Conservation (phyloP, 2,113 vertebrate species). For the Regulus satrapa region DNA sequence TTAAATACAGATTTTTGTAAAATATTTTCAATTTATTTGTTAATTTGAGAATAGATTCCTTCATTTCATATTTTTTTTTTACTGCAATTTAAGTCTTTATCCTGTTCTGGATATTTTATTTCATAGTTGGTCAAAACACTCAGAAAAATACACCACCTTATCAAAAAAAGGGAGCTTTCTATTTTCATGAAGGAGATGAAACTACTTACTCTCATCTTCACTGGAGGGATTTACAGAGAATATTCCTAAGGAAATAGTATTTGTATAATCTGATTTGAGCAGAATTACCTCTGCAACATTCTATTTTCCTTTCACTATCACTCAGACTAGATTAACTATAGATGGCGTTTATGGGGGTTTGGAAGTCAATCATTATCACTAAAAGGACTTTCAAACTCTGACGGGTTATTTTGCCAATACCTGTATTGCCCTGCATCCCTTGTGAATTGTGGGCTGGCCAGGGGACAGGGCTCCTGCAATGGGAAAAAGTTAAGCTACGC, state of each 20-base stretch:
- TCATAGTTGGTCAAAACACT: neutral
- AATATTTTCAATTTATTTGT: neutral
- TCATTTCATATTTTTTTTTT: neutral
- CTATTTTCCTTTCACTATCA: neutral
- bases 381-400: neutral
- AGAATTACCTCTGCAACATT: neutral
- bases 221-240: neutral
- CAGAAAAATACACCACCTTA: neutral
- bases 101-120: neutral
- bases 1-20: neutral
- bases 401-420: neutral
- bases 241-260: neutral
- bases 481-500: neutral
- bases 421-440: neutral
- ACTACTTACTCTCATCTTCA: neutral
- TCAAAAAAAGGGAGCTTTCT: neutral
- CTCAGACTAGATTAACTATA: neutral
- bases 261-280: neutral
- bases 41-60: neutral
- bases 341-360: neutral
- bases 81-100: neutral
- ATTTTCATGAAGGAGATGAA: neutral
- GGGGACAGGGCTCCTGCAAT: neutral
- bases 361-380: neutral
- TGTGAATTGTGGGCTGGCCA: neutral